Conservation (phyloP, 2,888 invertebrate genomes). For the Leptura quadrifasciata region DNA sequence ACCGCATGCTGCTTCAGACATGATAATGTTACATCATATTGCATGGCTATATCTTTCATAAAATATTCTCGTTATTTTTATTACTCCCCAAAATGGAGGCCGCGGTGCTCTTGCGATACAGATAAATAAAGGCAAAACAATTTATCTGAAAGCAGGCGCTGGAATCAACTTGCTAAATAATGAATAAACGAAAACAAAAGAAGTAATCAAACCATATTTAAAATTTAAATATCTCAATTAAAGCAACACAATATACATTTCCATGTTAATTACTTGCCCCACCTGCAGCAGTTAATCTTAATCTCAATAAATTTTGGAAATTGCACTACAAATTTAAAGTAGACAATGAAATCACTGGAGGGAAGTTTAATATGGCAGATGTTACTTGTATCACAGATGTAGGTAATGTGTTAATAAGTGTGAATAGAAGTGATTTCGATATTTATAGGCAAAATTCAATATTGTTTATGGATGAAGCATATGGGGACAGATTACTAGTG, state of each 20-base stretch:
- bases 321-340: constrained; percentile 7
- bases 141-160: constrained; percentile 57
- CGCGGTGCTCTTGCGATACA: background rate
- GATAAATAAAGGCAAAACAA: constrained; percentile 60
- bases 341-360: constrained; percentile 17
- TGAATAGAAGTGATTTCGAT: background rate
- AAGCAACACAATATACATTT: constrained; percentile 72
- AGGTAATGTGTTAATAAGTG: background rate
- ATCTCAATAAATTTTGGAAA: constrained; percentile 54
- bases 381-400: background rate
- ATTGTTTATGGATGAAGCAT: background rate
- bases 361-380: background rate
- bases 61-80: too few relatives aligned
- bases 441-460: background rate
- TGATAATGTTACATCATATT: too few relatives aligned
- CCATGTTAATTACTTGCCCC: constrained; percentile 71
- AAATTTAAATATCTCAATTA: constrained; percentile 73
- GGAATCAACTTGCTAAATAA: constrained; percentile 67
- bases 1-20: too few relatives aligned
- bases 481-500: constrained; percentile 14
- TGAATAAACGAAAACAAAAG: constrained; percentile 72
- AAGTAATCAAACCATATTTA: constrained; percentile 73
- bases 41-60: too few relatives aligned
- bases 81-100: background rate
- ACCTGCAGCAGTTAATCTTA: constrained; percentile 66